Evolutionary conservation across 2,113 vertebrate species (phyloP).

Genomic region (Dipodomys merriami): DNA sequence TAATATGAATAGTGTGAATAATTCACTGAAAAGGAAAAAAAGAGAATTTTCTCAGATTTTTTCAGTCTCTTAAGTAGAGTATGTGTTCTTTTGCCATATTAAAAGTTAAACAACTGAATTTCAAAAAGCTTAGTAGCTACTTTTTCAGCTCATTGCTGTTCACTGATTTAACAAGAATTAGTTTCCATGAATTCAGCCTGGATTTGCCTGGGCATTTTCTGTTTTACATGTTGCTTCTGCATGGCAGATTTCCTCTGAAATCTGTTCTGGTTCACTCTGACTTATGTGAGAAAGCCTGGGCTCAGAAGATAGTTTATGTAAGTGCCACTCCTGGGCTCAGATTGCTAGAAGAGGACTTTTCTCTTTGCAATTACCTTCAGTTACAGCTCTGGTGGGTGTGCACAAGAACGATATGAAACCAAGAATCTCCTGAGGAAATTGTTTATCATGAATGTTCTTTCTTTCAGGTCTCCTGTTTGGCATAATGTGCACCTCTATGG

Average conservation of each 20-base stretch:
- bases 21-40: not conserved
- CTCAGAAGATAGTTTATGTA: fast-evolving
- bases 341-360: not conserved
- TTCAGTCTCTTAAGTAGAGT: not conserved
- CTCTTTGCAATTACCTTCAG: not conserved
- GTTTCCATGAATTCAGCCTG: not conserved
- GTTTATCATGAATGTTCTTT: not conserved
- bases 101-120: not conserved
- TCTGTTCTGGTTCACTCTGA: not conserved
- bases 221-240: not conserved
- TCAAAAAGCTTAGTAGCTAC: not conserved
- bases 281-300: not conserved
- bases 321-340: not conserved
- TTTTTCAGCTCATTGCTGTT: not conserved
- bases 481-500: constrained; percentile 89
- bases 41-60: not conserved
- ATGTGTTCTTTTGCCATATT: not conserved
- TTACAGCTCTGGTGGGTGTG: no score
- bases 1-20: not conserved
- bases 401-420: not conserved
- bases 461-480: constrained; percentile 90
- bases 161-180: not conserved
- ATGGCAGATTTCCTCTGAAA: not conserved
- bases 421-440: not conserved
- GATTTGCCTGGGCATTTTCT: not conserved